Evolutionary conservation across 2,888 invertebrate species (phyloP).

Genomic region (Drosophila leonis): DNA sequence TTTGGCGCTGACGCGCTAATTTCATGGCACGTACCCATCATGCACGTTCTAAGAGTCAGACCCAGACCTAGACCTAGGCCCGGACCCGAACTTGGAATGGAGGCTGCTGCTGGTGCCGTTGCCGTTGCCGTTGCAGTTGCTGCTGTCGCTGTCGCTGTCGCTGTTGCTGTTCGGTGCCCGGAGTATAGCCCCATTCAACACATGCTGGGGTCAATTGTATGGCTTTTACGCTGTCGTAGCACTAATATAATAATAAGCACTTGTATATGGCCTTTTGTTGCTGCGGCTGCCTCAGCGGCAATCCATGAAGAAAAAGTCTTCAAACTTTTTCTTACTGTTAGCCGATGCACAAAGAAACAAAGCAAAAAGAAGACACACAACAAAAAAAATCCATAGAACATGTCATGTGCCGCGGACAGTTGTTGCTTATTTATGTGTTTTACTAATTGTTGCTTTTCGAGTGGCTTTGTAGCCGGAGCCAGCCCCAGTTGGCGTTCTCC

Average conservation of each 20-base stretch:
- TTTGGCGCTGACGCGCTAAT: slow-evolving; percentile 70
- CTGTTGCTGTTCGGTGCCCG: not conserved
- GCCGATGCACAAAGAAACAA: slow-evolving; percentile 31
- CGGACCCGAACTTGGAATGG: slow-evolving; percentile 1
- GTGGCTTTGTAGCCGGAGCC: slow-evolving; percentile 20
- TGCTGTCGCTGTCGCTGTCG: not conserved
- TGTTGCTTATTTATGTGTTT: slow-evolving; percentile 56
- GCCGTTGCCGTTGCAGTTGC: not conserved
- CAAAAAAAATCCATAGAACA: slow-evolving; percentile 25
- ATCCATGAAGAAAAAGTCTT: slow-evolving; percentile 45
- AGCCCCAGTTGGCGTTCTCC: slow-evolving; percentile 8
- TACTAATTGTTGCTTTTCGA: slow-evolving; percentile 57
- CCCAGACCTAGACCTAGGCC: slow-evolving; percentile 23
- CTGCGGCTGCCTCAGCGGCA: not conserved
- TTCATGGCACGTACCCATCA: slow-evolving; percentile 58
- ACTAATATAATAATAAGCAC: slow-evolving; percentile 77
- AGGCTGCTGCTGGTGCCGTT: not conserved
- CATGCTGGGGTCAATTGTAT: slow-evolving; percentile 60
- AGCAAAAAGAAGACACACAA: slow-evolving; percentile 4
- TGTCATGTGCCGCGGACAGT: slow-evolving; percentile 37
- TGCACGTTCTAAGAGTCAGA: slow-evolving; percentile 28
- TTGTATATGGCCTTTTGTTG: slow-evolving; percentile 58
- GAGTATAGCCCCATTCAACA: slow-evolving; percentile 29
- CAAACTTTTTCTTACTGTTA: slow-evolving; percentile 44
- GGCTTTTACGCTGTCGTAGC: slow-evolving; percentile 69